Evolutionary conservation across 53 echinoderm and acorn worm species (phyloP), one percentile per base, ranked within the genome.

Genomic region (Actinopyga echinites): DNA sequence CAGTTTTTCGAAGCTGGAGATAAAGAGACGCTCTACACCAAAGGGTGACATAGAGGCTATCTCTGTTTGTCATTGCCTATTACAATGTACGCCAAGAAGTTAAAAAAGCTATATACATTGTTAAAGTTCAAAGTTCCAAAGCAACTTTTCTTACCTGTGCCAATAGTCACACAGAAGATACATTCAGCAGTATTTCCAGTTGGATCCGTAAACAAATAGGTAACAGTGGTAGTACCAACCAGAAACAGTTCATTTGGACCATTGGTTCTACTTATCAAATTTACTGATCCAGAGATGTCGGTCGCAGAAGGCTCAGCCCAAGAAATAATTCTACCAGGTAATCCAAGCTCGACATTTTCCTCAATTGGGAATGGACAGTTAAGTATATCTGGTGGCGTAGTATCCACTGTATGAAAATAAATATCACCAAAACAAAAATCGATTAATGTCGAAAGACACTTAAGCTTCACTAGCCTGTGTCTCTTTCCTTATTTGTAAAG

Each of bases 251-350:
- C 38, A n/a, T 22, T 40, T 3, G 69, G 69, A 36, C 1, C 21
- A 68, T 68, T 19, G 29, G 12, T 68, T 24, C 69, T 28, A 36
- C 38, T 40, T 3, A 68, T 9, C 8, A 40, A 68, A 10, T 20
- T 35, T n/a, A 30, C 38, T 0, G 22, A 2, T 30, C 69, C 69
- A 32, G 30, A 30, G 21, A 40, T 35, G 17, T 68, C 33, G 7
- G 69, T 68, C 1, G 69, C 69, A 31, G 69, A 36, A 28, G 69
- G 69, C 32, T 68, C 69, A 21, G 1, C 2, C 69, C 69, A 68
- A 35, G 35, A 36, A 0, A 36, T 6, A 49, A 1, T 49, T 15
- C 1, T 15, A 49, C 49, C 17, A 49, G 49, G 49, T 49, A 49
- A 1, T 3, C 49, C 49, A 6, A 49, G 49, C 17, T 49, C 49